Evolutionary conservation across 2,797 vertebrate species (phyloP), one percentile per base, ranked within the genome.

Genomic region (Pogonophryne albipinna): DNA sequence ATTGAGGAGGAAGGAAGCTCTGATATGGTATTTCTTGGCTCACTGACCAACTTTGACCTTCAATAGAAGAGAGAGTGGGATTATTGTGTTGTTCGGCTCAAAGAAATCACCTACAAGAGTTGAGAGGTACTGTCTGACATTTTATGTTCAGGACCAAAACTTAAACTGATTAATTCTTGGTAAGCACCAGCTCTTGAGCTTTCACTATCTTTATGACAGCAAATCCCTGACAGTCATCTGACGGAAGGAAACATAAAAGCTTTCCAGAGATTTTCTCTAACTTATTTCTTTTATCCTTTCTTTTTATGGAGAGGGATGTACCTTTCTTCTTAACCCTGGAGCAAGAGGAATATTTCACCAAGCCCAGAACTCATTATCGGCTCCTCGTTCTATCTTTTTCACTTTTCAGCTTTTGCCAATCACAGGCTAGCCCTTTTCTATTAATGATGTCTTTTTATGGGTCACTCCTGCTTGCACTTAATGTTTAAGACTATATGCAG

Each of bases 1-100:
- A 97, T 96, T 94, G 97, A 95, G 96, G 91, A 96, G 96, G 97
- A 98, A 97, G 96, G 96, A 95, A 96, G 96, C 96, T 95, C 95
- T 98, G 96, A 99, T 99, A 96, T 96, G 97, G 96, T 97, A 97
- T 99, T 99, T 99, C 97, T 97, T 97, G 97, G 96, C 97, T 99
- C 96, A 97, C 97, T 98, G 97, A 96, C 97, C 97, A 99, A 98
- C 97, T 99, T 96, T 99, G 97, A 99, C 97, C 98, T 99, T 97
- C 97, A 96, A 90, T 96, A 93, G 95, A 74, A 95, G 95, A 95
- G 96, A 96, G 94, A 89, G 95, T 82, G 84, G 96, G 96, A 98
- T 98, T 98, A 99, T 96, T 95, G 94, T 95, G 94, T 88, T 95
- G 94, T 95, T 95, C 92, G 93, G 95, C 96, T 97, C 96, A 96